Percentiles rank a stretch among this genome's conserved stretches.
phyloP scores from a whole-genome alignment of 2,113 vertebrate genomes.

The Boulengeromyrus knoepffleri region DNA sequence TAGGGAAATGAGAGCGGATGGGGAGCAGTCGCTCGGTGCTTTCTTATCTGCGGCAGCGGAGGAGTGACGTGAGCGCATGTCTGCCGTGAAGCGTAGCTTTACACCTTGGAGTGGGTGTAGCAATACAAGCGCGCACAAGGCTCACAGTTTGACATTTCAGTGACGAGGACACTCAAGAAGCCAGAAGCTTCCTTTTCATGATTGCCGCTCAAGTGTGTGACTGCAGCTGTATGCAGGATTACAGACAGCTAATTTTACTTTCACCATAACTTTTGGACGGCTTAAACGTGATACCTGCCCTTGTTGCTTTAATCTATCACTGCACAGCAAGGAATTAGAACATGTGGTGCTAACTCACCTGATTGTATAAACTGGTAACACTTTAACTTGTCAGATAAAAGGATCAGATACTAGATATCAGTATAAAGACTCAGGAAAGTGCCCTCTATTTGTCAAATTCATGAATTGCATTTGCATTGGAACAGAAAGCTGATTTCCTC shows the following conservation, averaged over 20 bases:
- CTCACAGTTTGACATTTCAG: neutral
- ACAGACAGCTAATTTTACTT: neutral
- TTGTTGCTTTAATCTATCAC: neutral
- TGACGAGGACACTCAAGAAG: neutral
- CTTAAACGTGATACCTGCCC: neutral
- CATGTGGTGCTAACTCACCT: neutral
- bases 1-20: neutral
- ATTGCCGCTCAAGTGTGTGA: neutral
- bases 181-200: neutral
- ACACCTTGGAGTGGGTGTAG: neutral
- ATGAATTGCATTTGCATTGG: neutral
- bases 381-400: neutral
- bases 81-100: neutral
- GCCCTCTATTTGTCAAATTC: neutral
- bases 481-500: neutral
- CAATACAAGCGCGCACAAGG: neutral
- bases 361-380: neutral
- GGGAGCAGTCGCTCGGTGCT: neutral
- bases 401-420: neutral
- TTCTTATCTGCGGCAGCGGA: neutral
- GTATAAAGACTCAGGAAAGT: neutral
- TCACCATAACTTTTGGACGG: neutral
- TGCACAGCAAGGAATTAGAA: neutral
- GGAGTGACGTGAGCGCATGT: neutral
- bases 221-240: neutral